Conservation (phyloP, 2,113 vertebrate species). For the Balaenoptera acutorostrata region DNA sequence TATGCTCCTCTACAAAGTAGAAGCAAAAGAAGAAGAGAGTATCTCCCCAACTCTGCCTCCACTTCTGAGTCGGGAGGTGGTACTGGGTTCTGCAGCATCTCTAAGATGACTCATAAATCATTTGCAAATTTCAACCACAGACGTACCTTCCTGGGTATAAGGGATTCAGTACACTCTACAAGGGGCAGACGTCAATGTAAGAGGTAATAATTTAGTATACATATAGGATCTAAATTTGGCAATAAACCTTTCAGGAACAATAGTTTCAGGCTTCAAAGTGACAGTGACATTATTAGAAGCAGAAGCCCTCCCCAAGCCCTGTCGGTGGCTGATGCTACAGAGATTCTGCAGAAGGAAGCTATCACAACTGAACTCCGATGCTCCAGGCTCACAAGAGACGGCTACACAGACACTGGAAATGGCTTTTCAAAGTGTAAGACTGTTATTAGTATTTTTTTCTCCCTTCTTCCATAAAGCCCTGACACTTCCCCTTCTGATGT, state of each 20-base stretch:
- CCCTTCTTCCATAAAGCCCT: conserved; percentile 12
- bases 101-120: not conserved
- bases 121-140: not conserved
- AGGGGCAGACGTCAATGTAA: not conserved
- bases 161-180: not conserved
- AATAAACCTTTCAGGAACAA: conserved; percentile 60
- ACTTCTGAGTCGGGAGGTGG: not conserved
- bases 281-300: conserved; percentile 73
- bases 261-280: conserved; percentile 61
- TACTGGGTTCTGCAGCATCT: not conserved
- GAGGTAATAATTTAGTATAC: conserved; percentile 63
- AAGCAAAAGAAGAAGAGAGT: not conserved
- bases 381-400: conserved; percentile 1
- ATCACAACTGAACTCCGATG: conserved; percentile 3
- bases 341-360: conserved; percentile 52
- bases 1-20: not conserved
- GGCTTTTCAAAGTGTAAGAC: conserved; percentile 72
- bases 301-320: conserved; percentile 49
- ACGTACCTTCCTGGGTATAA: not conserved
- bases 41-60: not conserved
- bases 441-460: conserved; percentile 56
- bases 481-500: conserved; percentile 65
- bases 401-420: conserved; percentile 14
- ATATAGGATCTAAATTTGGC: conserved; percentile 57
- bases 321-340: not conserved